A percentile compares a stretch with the other conserved stretches of the same genome.
These are phyloP conservation scores for Physella acuta DNA, from an alignment of 1,140 invertebrate species.

Conservation along the genomic window DNA sequence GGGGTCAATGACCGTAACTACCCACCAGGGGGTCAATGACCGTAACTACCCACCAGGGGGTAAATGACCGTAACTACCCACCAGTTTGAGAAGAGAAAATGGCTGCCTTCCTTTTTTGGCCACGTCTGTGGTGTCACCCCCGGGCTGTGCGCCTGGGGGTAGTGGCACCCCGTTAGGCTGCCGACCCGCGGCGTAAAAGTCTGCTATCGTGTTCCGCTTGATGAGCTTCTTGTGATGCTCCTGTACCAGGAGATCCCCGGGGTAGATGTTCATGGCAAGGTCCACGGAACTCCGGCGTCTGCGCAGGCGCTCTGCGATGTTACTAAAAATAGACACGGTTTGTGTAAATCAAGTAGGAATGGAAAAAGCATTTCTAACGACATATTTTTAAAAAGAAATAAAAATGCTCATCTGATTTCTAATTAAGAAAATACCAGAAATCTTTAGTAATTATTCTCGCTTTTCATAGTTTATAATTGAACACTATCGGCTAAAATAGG, in stretches of 20 bases:
- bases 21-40: too few species aligned
- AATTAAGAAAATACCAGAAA: too few species aligned
- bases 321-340: too few species aligned
- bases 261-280: constrained; percentile 53
- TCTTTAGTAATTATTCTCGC: too few species aligned
- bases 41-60: too few species aligned
- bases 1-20: too few species aligned
- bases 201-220: constrained; percentile 57
- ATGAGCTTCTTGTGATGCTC: constrained; percentile 52
- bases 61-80: neutral
- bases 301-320: constrained; percentile 47
- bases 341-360: too few species aligned
- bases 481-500: too few species aligned
- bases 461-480: too few species aligned
- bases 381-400: too few species aligned
- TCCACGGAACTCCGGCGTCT: constrained; percentile 54
- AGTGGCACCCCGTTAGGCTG: constrained; percentile 18
- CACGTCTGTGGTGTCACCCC: neutral
- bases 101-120: constrained; percentile 16
- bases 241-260: constrained; percentile 53
- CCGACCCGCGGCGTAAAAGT: constrained; percentile 46
- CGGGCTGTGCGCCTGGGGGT: constrained; percentile 13
- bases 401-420: too few species aligned
- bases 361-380: too few species aligned
- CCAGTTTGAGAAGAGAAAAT: constrained; percentile 15